phyloP scores from a whole-genome alignment of 2,888 invertebrate genomes.

The Ceriagrion tenellum region DNA sequence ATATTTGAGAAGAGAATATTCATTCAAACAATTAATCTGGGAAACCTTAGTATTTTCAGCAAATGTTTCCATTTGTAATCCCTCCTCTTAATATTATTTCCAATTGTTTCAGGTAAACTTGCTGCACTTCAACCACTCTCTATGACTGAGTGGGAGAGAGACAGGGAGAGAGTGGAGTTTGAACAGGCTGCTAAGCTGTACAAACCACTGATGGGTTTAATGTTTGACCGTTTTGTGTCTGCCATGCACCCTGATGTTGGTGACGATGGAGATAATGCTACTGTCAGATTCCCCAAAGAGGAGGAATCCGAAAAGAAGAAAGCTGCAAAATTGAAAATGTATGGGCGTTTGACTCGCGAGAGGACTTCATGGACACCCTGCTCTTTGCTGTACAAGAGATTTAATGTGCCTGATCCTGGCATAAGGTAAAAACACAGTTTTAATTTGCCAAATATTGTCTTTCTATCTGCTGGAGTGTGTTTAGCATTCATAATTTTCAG shows the following conservation, averaged over 20 bases:
- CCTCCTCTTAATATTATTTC: not conserved
- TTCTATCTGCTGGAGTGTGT: too few relatives aligned
- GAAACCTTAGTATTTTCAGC: too few relatives aligned
- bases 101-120: slow-evolving; percentile 74
- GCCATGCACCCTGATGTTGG: slow-evolving; percentile 79
- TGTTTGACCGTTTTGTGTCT: slow-evolving; percentile 83
- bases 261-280: slow-evolving; percentile 73
- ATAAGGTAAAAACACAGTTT: slow-evolving; percentile 79
- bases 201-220: slow-evolving; percentile 80
- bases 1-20: too few relatives aligned
- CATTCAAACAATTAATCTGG: too few relatives aligned
- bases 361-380: slow-evolving; percentile 90
- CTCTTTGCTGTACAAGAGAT: slow-evolving; percentile 91
- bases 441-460: not conserved
- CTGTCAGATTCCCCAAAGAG: slow-evolving; percentile 13
- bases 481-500: too few relatives aligned
- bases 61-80: not conserved
- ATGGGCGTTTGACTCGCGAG: slow-evolving; percentile 87
- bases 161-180: slow-evolving; percentile 89
- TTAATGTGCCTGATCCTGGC: slow-evolving; percentile 94
- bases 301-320: slow-evolving; percentile 47
- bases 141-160: slow-evolving; percentile 90
- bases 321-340: slow-evolving; percentile 88
- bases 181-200: slow-evolving; percentile 87
- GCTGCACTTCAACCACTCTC: slow-evolving; percentile 76